These are phyloP conservation scores for Nothobranchius furzeri DNA, from an alignment of 2,113 vertebrate genomes.

Conservation along the genomic window DNA sequence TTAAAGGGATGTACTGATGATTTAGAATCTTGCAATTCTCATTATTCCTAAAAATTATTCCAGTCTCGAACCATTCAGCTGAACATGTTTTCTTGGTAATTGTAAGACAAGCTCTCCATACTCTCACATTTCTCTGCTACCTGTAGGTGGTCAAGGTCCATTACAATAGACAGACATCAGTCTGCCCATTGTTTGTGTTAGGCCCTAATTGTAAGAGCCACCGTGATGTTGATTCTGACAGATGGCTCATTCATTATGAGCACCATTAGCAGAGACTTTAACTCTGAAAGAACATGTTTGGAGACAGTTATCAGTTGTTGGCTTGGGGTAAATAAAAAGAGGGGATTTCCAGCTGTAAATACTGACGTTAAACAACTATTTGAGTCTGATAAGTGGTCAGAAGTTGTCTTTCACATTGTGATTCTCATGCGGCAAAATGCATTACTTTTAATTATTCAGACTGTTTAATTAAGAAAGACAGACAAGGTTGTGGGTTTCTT, in stretches of 20 bases:
- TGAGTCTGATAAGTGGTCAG: slow-evolving; percentile 6
- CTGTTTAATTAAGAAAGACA: not conserved
- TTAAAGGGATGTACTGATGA: too few relatives aligned
- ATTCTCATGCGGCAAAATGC: not conserved
- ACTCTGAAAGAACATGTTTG: slow-evolving; percentile 48
- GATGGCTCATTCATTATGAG: slow-evolving; percentile 57
- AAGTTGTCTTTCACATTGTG: not conserved
- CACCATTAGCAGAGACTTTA: slow-evolving; percentile 67
- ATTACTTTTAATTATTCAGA: too few relatives aligned
- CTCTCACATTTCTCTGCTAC: slow-evolving; percentile 45
- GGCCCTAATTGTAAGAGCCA: slow-evolving; percentile 49
- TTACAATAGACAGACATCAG: slow-evolving; percentile 58
- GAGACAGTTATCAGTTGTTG: slow-evolving; percentile 60
- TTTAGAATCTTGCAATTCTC: too few relatives aligned
- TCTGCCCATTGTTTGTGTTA: slow-evolving; percentile 54
- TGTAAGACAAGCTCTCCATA: slow-evolving; percentile 20
- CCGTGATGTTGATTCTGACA: slow-evolving; percentile 59
- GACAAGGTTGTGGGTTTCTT: not conserved
- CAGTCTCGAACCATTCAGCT: too few relatives aligned
- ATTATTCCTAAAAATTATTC: too few relatives aligned
- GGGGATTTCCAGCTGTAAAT: slow-evolving; percentile 20
- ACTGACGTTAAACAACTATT: slow-evolving; percentile 30
- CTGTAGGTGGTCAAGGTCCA: slow-evolving; percentile 56
- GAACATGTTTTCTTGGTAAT: too few relatives aligned
- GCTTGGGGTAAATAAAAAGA: slow-evolving; percentile 33